A percentile compares a stretch with the other conserved stretches of the same genome.
phyloP scores from a whole-genome alignment of 2,797 vertebrate genomes.

The Lacerta agilis region DNA sequence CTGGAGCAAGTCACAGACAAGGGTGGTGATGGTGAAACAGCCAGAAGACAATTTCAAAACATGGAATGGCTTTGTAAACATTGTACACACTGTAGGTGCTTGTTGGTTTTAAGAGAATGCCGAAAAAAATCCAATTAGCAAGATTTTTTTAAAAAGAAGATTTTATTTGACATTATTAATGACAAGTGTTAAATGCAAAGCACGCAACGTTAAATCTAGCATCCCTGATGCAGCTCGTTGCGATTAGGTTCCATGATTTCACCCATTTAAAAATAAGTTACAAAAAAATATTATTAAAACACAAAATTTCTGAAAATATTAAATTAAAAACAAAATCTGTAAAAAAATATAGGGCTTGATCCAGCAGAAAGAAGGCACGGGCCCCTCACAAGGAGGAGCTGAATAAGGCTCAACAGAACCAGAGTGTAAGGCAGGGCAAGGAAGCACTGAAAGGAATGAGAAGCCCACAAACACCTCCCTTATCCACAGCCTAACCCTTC shows the following conservation, averaged over 20 bases:
- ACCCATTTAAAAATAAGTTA: not conserved
- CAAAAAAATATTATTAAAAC: not conserved
- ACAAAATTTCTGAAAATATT: not conserved
- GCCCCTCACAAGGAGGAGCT: not conserved
- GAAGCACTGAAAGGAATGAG: not conserved
- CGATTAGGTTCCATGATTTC: not conserved
- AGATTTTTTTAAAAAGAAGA: not conserved
- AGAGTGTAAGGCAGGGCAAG: not conserved
- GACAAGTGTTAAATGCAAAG: constrained; percentile 7
- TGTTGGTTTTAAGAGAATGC: not conserved
- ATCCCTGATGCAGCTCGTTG: not conserved
- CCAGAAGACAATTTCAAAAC: not conserved
- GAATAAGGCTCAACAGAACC: not conserved
- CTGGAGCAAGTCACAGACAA: not conserved
- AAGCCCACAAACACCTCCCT: not conserved
- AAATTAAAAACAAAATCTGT: not conserved
- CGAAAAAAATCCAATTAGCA: not conserved
- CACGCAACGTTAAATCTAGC: not conserved
- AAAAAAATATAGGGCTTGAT: not conserved
- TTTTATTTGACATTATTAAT: constrained; percentile 18
- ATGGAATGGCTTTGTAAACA: not conserved
- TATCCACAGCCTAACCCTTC: not conserved
- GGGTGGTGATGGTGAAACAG: not conserved
- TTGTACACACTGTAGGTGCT: not conserved
- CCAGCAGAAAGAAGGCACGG: not conserved